Conservation (phyloP, 2,797 vertebrate genomes). For the Ctenopoma multispine region DNA sequence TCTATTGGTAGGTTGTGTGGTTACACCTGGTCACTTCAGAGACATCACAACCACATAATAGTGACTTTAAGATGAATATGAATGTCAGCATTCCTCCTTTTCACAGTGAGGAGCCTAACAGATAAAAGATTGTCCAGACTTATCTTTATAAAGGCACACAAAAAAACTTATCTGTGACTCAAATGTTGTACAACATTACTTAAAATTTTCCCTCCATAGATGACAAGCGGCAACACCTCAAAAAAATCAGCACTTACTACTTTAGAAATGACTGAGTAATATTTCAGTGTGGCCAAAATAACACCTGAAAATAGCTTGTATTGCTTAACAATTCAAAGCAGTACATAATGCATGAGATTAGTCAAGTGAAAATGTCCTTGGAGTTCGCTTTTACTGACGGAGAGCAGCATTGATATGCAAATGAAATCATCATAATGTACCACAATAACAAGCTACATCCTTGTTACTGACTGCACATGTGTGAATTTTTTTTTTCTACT, state of each 20-base stretch:
- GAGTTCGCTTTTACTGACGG: constrained; percentile 51
- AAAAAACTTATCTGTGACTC: constrained; percentile 32
- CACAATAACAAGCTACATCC: constrained; percentile 55
- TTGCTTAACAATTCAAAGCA: constrained; percentile 52
- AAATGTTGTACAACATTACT: constrained; percentile 36
- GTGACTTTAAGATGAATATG: constrained; percentile 35
- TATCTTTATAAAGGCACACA: constrained; percentile 65
- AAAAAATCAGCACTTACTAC: constrained; percentile 38
- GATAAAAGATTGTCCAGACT: constrained; percentile 36
- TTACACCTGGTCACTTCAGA: constrained; percentile 29
- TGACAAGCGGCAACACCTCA: constrained; percentile 42
- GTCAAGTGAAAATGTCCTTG: constrained; percentile 56
- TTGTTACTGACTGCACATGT: constrained; percentile 42
- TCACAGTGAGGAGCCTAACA: constrained; percentile 44
- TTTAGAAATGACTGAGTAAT: constrained; percentile 43
- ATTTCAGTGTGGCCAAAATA: constrained; percentile 43
- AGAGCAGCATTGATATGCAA: constrained; percentile 74
- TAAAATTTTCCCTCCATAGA: constrained; percentile 24
- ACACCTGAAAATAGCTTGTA: constrained; percentile 56
- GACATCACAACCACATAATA: constrained; percentile 21
- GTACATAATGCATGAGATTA: constrained; percentile 61
- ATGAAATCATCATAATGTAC: constrained; percentile 49
- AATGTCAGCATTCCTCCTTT: constrained; percentile 40
- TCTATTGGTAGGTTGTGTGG: constrained; percentile 33
- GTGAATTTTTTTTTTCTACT: constrained; percentile 25